Evolutionary conservation across 2,113 vertebrate genomes (phyloP), one percentile per base, ranked within the genome.

Genomic region (Rostratula benghalensis): DNA sequence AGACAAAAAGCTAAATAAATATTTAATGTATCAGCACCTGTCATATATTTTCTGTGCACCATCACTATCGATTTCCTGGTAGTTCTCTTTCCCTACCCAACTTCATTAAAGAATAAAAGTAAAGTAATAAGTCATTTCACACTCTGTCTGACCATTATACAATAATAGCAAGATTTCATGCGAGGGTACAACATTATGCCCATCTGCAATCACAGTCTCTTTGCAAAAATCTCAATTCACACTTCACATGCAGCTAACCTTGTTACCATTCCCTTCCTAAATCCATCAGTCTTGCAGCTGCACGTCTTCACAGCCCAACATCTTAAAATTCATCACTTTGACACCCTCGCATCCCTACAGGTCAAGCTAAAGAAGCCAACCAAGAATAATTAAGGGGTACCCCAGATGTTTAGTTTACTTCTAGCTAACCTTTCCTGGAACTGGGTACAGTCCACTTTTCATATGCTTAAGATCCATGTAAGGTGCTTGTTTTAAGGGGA

Each of bases 151-250:
- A 98, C 98, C 98, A 98, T 98, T 98, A 97, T 97, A 97, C 97
- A 98, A 98, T 98, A 98, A 98, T 98, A 98, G 98, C 97, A 98
- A 98, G 98, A 98, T 98, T 98, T 98, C 98, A 98, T 98, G 97
- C 98, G 98, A 98, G 98, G 98, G 97, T 98, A 98, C 98, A 98
- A 98, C 98, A 98, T 98, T 98, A 98, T 98, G 98, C 98, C 98
- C 98, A 97, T 98, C 98, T 98, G 98, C 98, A 98, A 98, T 98
- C 98, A 98, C 98, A 98, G 98, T 98, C 98, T 98, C 98, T 98
- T 98, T 98, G 98, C 98, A 98, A 98, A 98, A 98, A 98, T 98
- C 98, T 98, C 98, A 98, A 98, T 99, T 99, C 98, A 98, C 98
- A 98, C 98, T 98, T 99, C 98, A 98, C 98, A 98, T 98, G 98